Conservation (phyloP, 2,888 invertebrate genomes). For the Ectemnius continuus region DNA sequence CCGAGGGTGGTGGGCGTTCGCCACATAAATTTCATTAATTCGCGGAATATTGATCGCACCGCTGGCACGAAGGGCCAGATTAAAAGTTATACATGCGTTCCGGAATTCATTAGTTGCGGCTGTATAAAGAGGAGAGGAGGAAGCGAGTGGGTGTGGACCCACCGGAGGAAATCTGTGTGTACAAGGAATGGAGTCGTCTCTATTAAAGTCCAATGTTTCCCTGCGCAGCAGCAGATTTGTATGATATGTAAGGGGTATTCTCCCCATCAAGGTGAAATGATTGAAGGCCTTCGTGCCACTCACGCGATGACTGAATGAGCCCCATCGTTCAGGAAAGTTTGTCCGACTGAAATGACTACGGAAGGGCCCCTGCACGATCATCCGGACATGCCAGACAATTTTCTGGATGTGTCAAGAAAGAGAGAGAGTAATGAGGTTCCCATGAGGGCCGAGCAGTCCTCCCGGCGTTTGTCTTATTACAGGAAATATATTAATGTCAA, state of each 20-base stretch:
- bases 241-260: background rate
- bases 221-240: background rate
- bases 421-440: conserved; percentile 47
- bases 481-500: conserved; percentile 67
- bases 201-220: background rate
- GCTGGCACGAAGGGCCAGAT: background rate
- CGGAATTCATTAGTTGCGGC: background rate
- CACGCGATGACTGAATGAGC: background rate
- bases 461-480: conserved; percentile 57
- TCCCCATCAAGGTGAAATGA: background rate
- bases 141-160: background rate
- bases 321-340: background rate
- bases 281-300: background rate
- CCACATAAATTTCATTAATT: conserved; percentile 60
- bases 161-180: background rate
- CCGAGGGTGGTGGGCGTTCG: conserved; percentile 54
- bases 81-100: background rate
- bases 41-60: conserved; percentile 46
- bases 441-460: conserved; percentile 41
- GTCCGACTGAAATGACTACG: background rate
- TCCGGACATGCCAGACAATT: conserved; percentile 32
- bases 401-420: conserved; percentile 27
- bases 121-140: background rate
- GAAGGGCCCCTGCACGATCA: background rate
- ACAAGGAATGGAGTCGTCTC: background rate